These are phyloP conservation scores for Tipula confusa DNA, from an alignment of 2,888 invertebrate species.

Conservation along the genomic window DNA sequence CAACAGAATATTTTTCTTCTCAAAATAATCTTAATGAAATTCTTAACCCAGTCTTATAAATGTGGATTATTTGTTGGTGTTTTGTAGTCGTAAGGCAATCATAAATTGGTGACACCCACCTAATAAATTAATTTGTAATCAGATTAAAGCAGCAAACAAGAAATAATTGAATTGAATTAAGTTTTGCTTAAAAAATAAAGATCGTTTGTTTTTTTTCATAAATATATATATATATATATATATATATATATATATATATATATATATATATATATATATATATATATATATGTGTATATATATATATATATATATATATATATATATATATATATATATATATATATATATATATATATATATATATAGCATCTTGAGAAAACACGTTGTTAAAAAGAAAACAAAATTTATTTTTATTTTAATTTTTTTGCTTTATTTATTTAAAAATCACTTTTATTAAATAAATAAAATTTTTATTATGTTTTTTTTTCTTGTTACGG, in stretches of 20 bases:
- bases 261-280: too few relatives aligned
- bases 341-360: too few relatives aligned
- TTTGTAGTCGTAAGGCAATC: constrained; percentile 16
- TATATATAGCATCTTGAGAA: neutral
- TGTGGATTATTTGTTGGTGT: neutral
- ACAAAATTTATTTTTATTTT: neutral
- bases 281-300: too few relatives aligned
- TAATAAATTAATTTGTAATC: constrained; percentile 31
- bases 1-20: neutral
- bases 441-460: neutral
- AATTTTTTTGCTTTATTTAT: neutral
- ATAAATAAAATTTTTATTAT: neutral
- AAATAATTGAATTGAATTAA: constrained; percentile 13
- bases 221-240: too few relatives aligned
- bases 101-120: constrained; percentile 32
- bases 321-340: too few relatives aligned
- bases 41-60: neutral
- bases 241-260: too few relatives aligned
- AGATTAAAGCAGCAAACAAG: constrained; percentile 25
- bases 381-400: neutral
- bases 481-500: too few relatives aligned
- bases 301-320: too few relatives aligned
- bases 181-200: neutral
- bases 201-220: neutral
- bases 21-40: neutral